Base-by-base conservation (phyloP, 2,888 invertebrate genomes). In the Metallyticus violacea region DNA sequence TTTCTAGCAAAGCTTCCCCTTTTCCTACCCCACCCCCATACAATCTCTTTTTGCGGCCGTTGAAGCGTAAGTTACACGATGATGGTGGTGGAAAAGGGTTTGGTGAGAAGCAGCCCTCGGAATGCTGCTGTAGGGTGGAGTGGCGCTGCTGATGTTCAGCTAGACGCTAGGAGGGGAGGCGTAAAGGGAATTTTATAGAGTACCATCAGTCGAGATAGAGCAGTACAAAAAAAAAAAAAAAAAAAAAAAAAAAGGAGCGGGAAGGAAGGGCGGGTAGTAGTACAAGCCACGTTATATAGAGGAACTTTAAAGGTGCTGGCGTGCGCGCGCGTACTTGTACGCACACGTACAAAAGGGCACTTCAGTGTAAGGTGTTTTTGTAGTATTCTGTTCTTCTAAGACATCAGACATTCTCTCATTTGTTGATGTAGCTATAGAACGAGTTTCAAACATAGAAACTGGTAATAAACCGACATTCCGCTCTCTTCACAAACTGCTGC, bases 11-110 rank as follows among this genome's bases (percentile, higher is more conserved):
- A 62, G 40, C 40, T 62, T 62, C 40, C n/a, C n/a, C n/a, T n/a
- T n/a, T n/a, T n/a, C 40, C 40, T 62, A 9, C 22, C 22, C 6
- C 40, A n/a, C 77, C n/a, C 62, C 40, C 82, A 82, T 86, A 78
- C 86, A 86, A 77, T 82, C 86, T 82, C 86, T 86, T 86, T 83
- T 83, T 78, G 83, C 26, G 77, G 82, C 83, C 40, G 86, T 30
- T 82, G 82, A 86, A 86, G 86, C 86, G 86, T 81, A 86, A 86
- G 86, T 82, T 86, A 86, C 81, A 86, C 82, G 83, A 82, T 86
- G 86, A 86, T 86, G 83, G 86, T 40, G 83, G 86, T 77, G 76
- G 77, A 77, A 83, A 77, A 82, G 82, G 82, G 82, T 76, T 82
- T 82, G 82, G 76, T 76, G 82, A 83, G 83, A 83, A 83, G 83